A percentile compares a stretch with the other conserved stretches of the same genome.
These are phyloP conservation scores for Drosophila nigrodunni DNA, from an alignment of 1,140 invertebrate species.

Conservation along the genomic window DNA sequence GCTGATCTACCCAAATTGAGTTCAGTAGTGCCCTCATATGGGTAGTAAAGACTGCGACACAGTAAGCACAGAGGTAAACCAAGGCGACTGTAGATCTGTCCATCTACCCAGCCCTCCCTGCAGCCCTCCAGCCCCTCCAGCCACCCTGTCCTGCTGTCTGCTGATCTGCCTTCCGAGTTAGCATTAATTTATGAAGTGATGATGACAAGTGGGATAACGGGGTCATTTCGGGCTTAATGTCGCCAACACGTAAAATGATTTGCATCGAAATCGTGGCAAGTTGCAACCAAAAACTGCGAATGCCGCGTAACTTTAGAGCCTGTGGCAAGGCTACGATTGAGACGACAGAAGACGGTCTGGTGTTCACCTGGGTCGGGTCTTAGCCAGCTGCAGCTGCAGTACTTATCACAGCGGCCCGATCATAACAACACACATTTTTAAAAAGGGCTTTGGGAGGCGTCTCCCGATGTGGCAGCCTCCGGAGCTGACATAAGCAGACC, in stretches of 20 bases:
- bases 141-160: conserved; percentile 18
- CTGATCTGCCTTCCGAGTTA: conserved; percentile 55
- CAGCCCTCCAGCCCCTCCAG: no score
- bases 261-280: conserved; percentile 66
- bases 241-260: conserved; percentile 84
- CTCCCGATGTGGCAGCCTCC: conserved; percentile 59
- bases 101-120: no score
- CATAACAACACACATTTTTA: conserved; percentile 82
- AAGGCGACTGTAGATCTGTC: not conserved
- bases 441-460: conserved; percentile 71
- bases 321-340: conserved; percentile 66
- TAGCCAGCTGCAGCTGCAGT: conserved; percentile 20
- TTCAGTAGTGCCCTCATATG: no score
- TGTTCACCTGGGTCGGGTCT: conserved; percentile 3
- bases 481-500: conserved; percentile 80
- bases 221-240: conserved; percentile 84
- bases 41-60: not conserved
- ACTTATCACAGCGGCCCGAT: conserved; percentile 79
- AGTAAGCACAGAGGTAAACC: conserved; percentile 24
- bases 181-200: conserved; percentile 84
- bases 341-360: conserved; percentile 33
- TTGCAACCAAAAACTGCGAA: conserved; percentile 45
- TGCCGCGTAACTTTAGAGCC: conserved; percentile 74
- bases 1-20: no score
- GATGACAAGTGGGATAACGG: conserved; percentile 84